Conservation (phyloP, 2,113 vertebrate species). For the Semnornis frantzii region DNA sequence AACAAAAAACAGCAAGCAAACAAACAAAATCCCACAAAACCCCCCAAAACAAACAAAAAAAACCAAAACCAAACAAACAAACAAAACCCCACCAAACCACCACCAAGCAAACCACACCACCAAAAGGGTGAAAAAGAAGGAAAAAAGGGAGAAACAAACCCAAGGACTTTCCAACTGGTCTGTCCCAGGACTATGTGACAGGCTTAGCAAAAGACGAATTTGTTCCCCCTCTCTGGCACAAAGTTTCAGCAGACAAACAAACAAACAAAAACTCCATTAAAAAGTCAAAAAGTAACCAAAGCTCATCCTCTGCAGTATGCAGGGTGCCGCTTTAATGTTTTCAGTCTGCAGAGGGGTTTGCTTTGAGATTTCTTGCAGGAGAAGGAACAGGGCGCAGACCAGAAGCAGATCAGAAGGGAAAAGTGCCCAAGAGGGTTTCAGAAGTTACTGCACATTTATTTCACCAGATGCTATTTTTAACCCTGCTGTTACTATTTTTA, state of each 20-base stretch:
- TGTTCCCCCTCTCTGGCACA: neutral
- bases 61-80: neutral
- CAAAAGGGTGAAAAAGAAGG: neutral
- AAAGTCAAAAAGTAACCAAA: neutral
- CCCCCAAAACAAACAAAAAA: neutral
- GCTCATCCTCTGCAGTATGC: neutral
- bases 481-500: conserved; percentile 66
- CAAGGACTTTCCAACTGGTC: neutral
- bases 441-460: conserved; percentile 54
- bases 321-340: neutral
- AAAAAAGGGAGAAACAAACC: neutral
- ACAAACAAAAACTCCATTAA: neutral
- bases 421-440: conserved; percentile 56
- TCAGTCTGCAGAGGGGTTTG: conserved; percentile 10
- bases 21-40: too few species aligned
- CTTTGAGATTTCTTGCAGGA: neutral
- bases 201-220: neutral
- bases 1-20: too few species aligned
- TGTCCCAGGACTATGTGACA: neutral
- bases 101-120: neutral
- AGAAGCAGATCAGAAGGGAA: neutral
- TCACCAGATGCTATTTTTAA: conserved; percentile 71
- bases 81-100: neutral
- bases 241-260: neutral
- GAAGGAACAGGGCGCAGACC: neutral